Conservation (phyloP, 1,140 invertebrate species). For the Habropoda laboriosa region DNA sequence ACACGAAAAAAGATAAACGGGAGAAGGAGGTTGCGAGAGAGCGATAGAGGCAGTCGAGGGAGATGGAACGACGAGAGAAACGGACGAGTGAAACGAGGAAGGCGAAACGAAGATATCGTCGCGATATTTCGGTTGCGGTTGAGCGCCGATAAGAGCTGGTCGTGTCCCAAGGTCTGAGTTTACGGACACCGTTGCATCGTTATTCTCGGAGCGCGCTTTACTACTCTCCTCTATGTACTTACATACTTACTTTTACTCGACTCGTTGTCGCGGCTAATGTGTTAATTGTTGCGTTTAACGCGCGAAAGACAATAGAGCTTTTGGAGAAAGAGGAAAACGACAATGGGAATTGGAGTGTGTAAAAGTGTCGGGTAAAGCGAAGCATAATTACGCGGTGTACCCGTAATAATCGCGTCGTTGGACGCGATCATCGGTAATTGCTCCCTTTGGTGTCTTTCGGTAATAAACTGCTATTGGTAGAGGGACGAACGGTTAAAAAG, state of each 20-base stretch:
- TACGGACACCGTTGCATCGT: not conserved
- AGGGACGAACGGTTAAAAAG: not conserved
- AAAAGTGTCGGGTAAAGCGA: not conserved
- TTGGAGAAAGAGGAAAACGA: no score
- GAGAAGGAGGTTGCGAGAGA: not conserved
- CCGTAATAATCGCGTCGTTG: not conserved
- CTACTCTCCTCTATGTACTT: not conserved
- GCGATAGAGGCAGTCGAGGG: not conserved
- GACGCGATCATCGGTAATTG: not conserved
- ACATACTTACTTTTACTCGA: no score
- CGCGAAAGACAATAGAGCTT: not conserved
- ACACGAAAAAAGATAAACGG: not conserved
- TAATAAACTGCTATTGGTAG: not conserved
- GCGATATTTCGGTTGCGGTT: conserved; percentile 40
- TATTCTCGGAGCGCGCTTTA: not conserved
- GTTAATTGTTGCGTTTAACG: not conserved
- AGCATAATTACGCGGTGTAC: not conserved
- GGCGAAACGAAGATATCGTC: conserved; percentile 28
- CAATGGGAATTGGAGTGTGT: not conserved
- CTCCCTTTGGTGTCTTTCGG: not conserved
- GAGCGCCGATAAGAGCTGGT: conserved; percentile 26
- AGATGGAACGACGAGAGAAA: not conserved
- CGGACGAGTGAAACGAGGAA: not conserved
- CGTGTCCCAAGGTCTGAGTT: conserved; percentile 10
- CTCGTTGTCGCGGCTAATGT: no score